Evolutionary conservation across 2,113 vertebrate genomes (phyloP).

Genomic region (Labeo catla): DNA sequence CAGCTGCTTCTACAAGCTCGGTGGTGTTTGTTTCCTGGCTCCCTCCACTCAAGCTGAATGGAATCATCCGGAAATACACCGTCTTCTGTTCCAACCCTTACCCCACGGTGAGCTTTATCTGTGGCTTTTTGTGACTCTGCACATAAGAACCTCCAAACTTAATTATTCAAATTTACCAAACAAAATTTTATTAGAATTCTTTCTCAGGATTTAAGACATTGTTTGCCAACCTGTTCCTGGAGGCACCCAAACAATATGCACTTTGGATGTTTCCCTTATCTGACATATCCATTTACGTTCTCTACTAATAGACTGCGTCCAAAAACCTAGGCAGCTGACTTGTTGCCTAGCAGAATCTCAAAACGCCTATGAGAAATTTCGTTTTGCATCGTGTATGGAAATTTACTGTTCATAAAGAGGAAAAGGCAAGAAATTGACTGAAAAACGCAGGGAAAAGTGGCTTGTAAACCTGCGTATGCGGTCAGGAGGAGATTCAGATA

Average conservation of each 20-base stretch:
- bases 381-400: too few relatives aligned
- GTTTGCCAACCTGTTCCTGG: not conserved
- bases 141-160: not conserved
- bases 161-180: conserved; percentile 38
- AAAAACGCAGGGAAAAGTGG: too few relatives aligned
- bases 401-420: too few relatives aligned
- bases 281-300: not conserved
- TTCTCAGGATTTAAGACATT: not conserved
- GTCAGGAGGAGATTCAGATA: too few relatives aligned
- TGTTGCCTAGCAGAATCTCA: too few relatives aligned
- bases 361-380: too few relatives aligned
- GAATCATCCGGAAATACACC: conserved; percentile 96
- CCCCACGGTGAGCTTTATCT: conserved; percentile 83
- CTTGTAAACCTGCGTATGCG: too few relatives aligned
- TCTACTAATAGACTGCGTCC: not conserved
- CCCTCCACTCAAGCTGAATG: conserved; percentile 93
- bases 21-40: conserved; percentile 97
- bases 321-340: too few relatives aligned
- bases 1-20: conserved; percentile 88
- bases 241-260: not conserved
- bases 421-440: too few relatives aligned
- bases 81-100: conserved; percentile 98
- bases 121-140: not conserved
- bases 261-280: not conserved
- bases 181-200: not conserved